A percentile compares a stretch with the other conserved stretches of the same genome.
Evolutionary conservation across 2,113 vertebrate genomes (phyloP).

Genomic region (Psophia crepitans): DNA sequence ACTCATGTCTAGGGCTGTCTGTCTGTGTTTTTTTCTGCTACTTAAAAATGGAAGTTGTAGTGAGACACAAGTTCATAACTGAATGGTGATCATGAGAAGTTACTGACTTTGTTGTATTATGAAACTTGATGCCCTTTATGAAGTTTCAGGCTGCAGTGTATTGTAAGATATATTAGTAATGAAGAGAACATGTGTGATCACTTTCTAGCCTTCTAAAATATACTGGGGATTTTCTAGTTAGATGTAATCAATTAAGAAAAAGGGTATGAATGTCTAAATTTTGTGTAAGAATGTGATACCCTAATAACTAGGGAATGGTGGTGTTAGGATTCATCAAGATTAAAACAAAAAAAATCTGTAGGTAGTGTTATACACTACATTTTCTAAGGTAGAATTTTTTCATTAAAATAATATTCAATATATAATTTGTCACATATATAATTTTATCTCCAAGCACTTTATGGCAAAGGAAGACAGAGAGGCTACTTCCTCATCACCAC

Average conservation of each 20-base stretch:
- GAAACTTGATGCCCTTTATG: neutral
- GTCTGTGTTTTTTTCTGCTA: neutral
- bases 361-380: neutral
- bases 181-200: neutral
- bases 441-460: neutral
- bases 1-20: neutral
- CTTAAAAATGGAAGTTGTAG: neutral
- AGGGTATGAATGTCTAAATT: neutral
- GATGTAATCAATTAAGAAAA: neutral
- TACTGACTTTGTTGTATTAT: neutral
- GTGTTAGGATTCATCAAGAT: neutral
- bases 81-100: neutral
- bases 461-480: neutral
- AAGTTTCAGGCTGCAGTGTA: neutral
- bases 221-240: neutral
- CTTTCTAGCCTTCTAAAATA: neutral
- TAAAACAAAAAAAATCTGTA: neutral
- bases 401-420: neutral
- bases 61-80: too few species aligned
- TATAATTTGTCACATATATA: neutral
- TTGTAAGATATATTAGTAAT: neutral
- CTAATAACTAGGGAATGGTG: neutral
- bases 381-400: neutral
- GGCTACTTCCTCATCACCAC: neutral
- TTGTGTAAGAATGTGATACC: neutral